A percentile compares a stretch with the other conserved stretches of the same genome.
Evolutionary conservation across 1,140 invertebrate species (phyloP).

Genomic region (Acromyrmex heyeri): DNA sequence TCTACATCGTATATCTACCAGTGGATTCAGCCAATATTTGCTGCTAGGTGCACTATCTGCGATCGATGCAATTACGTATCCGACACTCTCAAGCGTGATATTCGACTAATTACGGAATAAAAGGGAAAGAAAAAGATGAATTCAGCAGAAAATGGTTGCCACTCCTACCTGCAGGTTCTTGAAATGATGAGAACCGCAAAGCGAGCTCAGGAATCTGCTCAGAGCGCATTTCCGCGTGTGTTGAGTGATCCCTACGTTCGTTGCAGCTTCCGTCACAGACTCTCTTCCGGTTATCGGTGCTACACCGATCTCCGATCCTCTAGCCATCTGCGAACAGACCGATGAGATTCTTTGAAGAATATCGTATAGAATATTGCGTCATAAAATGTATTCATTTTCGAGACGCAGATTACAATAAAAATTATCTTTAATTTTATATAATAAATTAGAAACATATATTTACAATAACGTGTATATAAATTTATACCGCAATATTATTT

Average conservation of each 20-base stretch:
- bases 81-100: constrained; percentile 13
- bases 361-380: background rate
- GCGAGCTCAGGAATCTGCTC: constrained; percentile 81
- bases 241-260: constrained; percentile 70
- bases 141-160: background rate
- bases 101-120: constrained; percentile 21
- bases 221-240: constrained; percentile 79
- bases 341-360: background rate
- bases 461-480: too few species aligned
- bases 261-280: constrained; percentile 58
- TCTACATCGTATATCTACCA: constrained; percentile 2
- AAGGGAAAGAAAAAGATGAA: background rate
- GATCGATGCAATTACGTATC: constrained; percentile 7
- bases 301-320: constrained; percentile 78
- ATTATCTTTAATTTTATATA: too few species aligned
- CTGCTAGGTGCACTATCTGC: background rate
- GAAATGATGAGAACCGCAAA: constrained; percentile 89
- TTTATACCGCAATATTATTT: too few species aligned
- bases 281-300: constrained; percentile 74
- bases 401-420: background rate
- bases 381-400: too few species aligned
- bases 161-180: constrained; percentile 89
- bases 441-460: too few species aligned
- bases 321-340: constrained; percentile 75
- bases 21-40: constrained; percentile 33